Base-by-base conservation (phyloP, 2,797 vertebrate species). In the Anguilla marmorata region DNA sequence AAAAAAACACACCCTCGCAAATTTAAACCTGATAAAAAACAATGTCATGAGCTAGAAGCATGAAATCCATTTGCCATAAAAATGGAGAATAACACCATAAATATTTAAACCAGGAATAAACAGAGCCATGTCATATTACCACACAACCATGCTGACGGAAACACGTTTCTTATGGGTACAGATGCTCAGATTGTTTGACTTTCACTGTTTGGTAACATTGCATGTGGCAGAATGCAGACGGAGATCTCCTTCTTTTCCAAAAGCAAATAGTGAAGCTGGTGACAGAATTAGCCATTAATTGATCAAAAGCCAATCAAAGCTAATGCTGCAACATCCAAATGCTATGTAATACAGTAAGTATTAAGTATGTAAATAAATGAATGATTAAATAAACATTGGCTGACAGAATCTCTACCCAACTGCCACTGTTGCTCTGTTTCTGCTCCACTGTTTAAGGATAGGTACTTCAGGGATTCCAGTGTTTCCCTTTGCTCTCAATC, bases 171-270 rank as follows among this genome's bases (percentile, higher is more conserved):
- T 85, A 88, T 54, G n/a, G 41, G 82, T 69, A 50, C 37, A 87
- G 30, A 24, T 63, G 56, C 52, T 86, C 89, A 88, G 86, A 90
- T 89, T 88, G 89, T 88, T 76, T 85, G 76, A 87, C 86, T 74
- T 82, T 87, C 80, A 87, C 80, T 80, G 86, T 74, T 79, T 84
- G 87, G 85, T 86, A 85, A 83, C 76, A 80, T 79, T 86, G 85
- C 90, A 89, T 87, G 82, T 87, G 88, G 87, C 52, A 69, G 33
- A 89, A 84, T 52, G 87, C 87, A 89, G 89, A 90, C 58, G 33
- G 60, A 84, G 80, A 24, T 69, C 82, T 87, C 85, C 60, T 21
- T 86, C 72, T 76, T 56, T 85, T 76, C 50, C 50, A 85, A 85
- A 33, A 86, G 60, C 54, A 66, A 52, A 87, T 54, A 87, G 85